Base-by-base conservation (phyloP, 2,113 vertebrate species). In the Amblyopsis rosae region DNA sequence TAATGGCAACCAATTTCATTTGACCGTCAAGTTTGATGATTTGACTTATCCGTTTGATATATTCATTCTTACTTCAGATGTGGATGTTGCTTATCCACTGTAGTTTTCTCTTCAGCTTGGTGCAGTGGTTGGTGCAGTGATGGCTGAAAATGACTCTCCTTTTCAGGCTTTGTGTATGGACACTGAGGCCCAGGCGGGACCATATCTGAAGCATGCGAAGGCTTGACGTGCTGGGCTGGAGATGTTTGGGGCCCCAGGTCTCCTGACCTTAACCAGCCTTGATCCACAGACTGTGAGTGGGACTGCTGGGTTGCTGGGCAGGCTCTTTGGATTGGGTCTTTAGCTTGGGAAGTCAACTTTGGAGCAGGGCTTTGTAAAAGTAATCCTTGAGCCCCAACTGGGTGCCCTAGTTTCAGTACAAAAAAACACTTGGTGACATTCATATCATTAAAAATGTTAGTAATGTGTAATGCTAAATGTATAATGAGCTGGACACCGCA, bases 341-440 rank as follows among this genome's bases (percentile, higher is more conserved):
- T 67, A 55, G 51, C 10, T 13, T 89, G 92, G 10, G 87, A 77
- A 73, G 87, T 84, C 60, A 89, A 87, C 85, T 92, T 89, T 88
- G 90, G 90, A 87, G 91, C 86, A 77, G 88, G 86, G 86, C 85
- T 93, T 92, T 93, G 90, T 87, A 88, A 92, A 82, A 93, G 91
- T 82, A 87, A 90, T 93, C 92, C 92, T 89, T 92, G 90, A 90
- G 93, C 89, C 92, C 94, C 91, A 92, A 91, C 88, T 90, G 89
- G 86, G 88, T 88, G 90, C 93, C 93, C 93, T 95, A 93, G 84
- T 92, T 94, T 93, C 84, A 89, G 94, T 62, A 94, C 93, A 93
- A 95, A 92, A 26, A 95, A 87, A 95, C 92, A 95, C 93, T 94
- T 94, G 86, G 93, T 91, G 83, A 93, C 88, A 92, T 93, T 89